Percentiles rank a stretch among this genome's conserved stretches.
These are phyloP conservation scores for Adelognathus sp. DNA, from an alignment of 2,888 invertebrate genomes.

Conservation along the genomic window DNA sequence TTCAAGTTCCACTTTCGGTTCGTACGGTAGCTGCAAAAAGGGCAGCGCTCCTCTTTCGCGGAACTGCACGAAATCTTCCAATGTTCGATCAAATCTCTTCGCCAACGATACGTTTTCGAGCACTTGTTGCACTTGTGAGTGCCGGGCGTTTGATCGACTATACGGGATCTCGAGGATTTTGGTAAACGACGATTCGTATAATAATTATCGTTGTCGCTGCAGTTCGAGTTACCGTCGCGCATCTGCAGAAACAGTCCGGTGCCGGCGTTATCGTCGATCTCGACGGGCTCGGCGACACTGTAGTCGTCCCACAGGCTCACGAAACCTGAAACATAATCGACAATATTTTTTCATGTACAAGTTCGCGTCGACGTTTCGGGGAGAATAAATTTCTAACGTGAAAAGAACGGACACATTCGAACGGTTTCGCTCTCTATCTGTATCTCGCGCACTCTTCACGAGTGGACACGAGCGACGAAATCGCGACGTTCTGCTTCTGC, in stretches of 20 bases:
- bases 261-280: conserved; percentile 32
- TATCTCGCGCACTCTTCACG: too few relatives aligned
- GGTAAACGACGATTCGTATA: conserved; percentile 11
- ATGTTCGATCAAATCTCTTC: conserved; percentile 73
- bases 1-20: conserved; percentile 72
- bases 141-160: conserved; percentile 4
- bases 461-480: neutral
- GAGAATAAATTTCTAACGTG: neutral
- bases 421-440: neutral
- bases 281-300: conserved; percentile 53
- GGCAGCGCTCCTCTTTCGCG: conserved; percentile 72
- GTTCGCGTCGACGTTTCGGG: neutral
- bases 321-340: conserved; percentile 71
- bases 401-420: neutral
- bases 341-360: conserved; percentile 39
- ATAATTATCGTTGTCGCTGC: conserved; percentile 17
- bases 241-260: conserved; percentile 37
- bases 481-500: neutral
- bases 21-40: conserved; percentile 72
- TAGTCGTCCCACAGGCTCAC: conserved; percentile 67
- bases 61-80: conserved; percentile 74
- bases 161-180: conserved; percentile 28
- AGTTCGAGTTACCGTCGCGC: conserved; percentile 22
- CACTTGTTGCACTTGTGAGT: conserved; percentile 70
- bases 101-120: conserved; percentile 69